These are phyloP conservation scores for Lordiphosa clarofinis DNA, from an alignment of 1,140 invertebrate genomes.

Conservation along the genomic window DNA sequence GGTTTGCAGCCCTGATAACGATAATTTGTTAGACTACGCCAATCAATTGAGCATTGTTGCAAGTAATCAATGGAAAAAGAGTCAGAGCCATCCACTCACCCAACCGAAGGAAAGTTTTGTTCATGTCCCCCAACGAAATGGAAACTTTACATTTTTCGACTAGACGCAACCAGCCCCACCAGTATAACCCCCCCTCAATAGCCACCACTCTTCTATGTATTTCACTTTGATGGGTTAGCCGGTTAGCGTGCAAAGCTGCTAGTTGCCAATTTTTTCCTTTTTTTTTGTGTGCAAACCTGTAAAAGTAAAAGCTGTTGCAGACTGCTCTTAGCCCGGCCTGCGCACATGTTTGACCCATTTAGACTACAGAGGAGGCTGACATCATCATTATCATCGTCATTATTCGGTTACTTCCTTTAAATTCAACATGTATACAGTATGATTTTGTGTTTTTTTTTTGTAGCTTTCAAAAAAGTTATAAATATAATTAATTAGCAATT, in stretches of 20 bases:
- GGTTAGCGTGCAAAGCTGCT: conserved; percentile 31
- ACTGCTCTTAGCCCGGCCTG: conserved; percentile 24
- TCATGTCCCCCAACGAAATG: conserved; percentile 26
- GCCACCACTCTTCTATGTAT: background rate
- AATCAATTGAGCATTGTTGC: conserved; percentile 1
- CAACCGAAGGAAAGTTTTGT: conserved; percentile 30
- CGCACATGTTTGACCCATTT: conserved; percentile 67
- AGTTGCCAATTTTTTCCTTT: conserved; percentile 17
- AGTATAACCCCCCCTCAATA: too few species aligned
- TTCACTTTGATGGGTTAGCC: conserved; percentile 27
- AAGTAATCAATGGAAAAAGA: conserved; percentile 10
- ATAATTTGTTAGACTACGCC: background rate
- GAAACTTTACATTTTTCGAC: conserved; percentile 63
- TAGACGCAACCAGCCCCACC: conserved; percentile 8
- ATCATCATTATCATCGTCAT: conserved; percentile 20
- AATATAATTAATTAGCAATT: conserved; percentile 55
- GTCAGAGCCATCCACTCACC: background rate
- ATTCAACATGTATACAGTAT: background rate
- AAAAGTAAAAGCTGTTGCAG: conserved; percentile 53
- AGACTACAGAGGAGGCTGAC: conserved; percentile 5
- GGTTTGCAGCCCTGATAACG: too few species aligned
- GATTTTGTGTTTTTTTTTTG: conserved; percentile 7
- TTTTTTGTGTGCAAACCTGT: conserved; percentile 34
- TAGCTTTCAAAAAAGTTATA: conserved; percentile 28
- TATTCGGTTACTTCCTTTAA: background rate